Conservation (phyloP, 2,888 invertebrate species). For the Uropetala carovei region DNA sequence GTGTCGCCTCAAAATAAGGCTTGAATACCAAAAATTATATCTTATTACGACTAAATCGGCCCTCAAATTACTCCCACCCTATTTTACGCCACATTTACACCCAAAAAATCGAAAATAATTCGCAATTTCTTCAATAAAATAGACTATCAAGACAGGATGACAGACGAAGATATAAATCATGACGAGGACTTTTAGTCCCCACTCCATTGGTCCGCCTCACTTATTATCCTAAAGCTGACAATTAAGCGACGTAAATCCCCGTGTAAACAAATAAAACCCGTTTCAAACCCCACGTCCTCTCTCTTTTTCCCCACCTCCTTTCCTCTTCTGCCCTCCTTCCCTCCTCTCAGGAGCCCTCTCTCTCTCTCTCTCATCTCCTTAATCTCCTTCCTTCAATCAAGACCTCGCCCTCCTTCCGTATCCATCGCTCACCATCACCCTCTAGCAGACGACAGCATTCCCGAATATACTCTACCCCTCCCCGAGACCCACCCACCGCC, state of each 20-base stretch:
- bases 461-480: not conserved
- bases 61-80: too few species aligned
- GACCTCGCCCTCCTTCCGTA: not conserved
- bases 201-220: constrained; percentile 4
- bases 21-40: too few species aligned
- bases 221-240: constrained; percentile 56
- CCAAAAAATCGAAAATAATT: not conserved
- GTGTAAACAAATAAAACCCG: constrained; percentile 52
- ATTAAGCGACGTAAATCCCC: constrained; percentile 57
- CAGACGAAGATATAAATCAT: not conserved
- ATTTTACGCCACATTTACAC: too few species aligned
- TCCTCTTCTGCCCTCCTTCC: not conserved
- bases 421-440: constrained; percentile 17
- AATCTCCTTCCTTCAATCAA: not conserved
- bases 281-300: not conserved
- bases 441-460: constrained; percentile 16
- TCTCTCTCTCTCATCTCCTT: not conserved
- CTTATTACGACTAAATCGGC: too few species aligned
- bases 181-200: constrained; percentile 16
- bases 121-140: constrained; percentile 2
- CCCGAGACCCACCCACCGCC: not conserved
- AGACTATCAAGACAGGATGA: not conserved
- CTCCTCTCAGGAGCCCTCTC: not conserved
- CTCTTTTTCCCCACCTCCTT: not conserved
- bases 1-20: too few species aligned